Base-by-base conservation (phyloP, 2,888 invertebrate genomes). In the Smittia sp. region DNA sequence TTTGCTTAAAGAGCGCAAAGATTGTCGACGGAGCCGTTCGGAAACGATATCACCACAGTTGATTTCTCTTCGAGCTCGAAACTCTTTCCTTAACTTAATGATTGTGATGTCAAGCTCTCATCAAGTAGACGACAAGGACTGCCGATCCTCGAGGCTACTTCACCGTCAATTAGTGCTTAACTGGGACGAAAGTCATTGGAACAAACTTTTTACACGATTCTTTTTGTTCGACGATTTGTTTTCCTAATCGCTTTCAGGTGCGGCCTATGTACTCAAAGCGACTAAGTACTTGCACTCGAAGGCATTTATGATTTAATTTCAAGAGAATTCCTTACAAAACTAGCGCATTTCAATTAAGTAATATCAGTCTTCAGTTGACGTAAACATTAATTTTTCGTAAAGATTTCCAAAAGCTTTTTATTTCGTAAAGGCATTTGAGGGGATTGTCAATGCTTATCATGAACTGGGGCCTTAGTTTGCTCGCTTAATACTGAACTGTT, bases 341-440 rank as follows among this genome's bases (percentile, higher is more conserved):
- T 58, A 22, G 58, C 20, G 58, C 67, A 39, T 67, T 22, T 38
- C 32, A 39, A 58, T 58, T 58, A 67, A 32, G 18, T 69, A 69
- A 69, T 69, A 69, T 69, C 69, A 69, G 69, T 69, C 69, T 69
- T 69, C 52, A 68, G 68, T 68, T 68, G 41, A 69, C 25, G 25
- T 46, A 32, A 68, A 68, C 15, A 22, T 65, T 52, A 41, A 52
- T 67, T 52, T 27, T 69, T 11, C 1, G 58, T 52, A 11, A 46
- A 46, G 2, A 13, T 46, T 46, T 46, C 46, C 46, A 46, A 46
- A 46, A 38, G 38, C n/a, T n/a, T n/a, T n/a, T n/a, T n/a, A n/a
- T n/a, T n/a, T n/a, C n/a, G n/a, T n/a, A n/a, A n/a, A 9, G 32
- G 32, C 32, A 32, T 32, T 32, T n/a, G n/a, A 32, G 32, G 9